Conservation (phyloP, 2,113 vertebrate species). For the Amblyopsis rosae region DNA sequence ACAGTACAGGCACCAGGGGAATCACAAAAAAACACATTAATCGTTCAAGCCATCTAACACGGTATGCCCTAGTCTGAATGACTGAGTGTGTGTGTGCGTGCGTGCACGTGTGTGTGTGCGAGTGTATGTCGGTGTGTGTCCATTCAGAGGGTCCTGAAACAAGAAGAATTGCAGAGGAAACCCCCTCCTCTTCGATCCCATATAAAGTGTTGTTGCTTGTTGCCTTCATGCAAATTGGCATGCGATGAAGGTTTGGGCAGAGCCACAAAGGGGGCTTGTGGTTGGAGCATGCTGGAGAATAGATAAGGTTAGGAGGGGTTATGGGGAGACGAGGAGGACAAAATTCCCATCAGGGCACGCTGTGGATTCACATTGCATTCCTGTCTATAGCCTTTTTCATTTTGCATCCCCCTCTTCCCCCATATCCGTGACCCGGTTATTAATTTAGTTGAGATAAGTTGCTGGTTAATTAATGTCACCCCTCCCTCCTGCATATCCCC, state of each 20-base stretch:
- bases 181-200: conserved; percentile 50
- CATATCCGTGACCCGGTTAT: conserved; percentile 61
- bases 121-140: conserved; percentile 17
- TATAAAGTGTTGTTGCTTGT: conserved; percentile 75
- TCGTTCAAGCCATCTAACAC: conserved; percentile 41
- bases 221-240: conserved; percentile 81
- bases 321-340: conserved; percentile 74
- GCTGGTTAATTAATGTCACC: conserved; percentile 63
- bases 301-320: conserved; percentile 74
- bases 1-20: conserved; percentile 38
- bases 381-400: conserved; percentile 29
- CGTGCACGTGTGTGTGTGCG: not conserved
- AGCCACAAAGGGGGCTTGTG: conserved; percentile 76
- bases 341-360: conserved; percentile 73
- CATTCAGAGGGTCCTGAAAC: conserved; percentile 30
- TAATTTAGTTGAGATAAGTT: conserved; percentile 68
- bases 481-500: conserved; percentile 24
- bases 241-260: conserved; percentile 63
- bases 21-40: conserved; percentile 56
- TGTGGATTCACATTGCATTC: conserved; percentile 61
- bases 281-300: conserved; percentile 61
- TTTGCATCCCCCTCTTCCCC: conserved; percentile 41
- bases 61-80: conserved; percentile 24
- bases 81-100: not conserved
- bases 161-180: conserved; percentile 56